Base-by-base conservation (phyloP, 2,113 vertebrate species). In the Sceloporus tristichus region DNA sequence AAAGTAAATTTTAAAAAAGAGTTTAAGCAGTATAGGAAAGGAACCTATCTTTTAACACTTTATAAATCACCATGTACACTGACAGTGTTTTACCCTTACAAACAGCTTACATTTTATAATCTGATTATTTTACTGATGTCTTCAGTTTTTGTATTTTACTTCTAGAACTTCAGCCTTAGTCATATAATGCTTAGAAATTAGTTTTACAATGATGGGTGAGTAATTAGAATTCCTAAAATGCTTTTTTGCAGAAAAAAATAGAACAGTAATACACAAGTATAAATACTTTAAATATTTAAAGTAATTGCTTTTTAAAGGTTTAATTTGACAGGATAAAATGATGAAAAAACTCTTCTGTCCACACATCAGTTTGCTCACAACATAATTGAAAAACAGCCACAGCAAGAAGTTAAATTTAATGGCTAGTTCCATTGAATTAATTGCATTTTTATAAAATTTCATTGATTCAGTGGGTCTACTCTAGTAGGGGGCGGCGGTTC, bases 181-280 rank as follows among this genome's bases (percentile, higher is more conserved):
- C n/a, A 59, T 42, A 70, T 59, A 86, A 68, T 79, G 38, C 34
- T 79, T 86, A 29, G 56, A 85, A 78, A 54, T 27, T 4, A n/a
- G 23, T n/a, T 10, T 87, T 80, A 73, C 25, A 38, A 23, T 42
- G 16, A 19, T 11, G 2, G 71, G 18, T 34, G 53, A 27, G 5
- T 42, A 62, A 5, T 48, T 62, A 89, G 5, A 29, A 42, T 83
- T 82, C 21, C 13, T 74, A n/a, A 84, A 6, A 6, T 86, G 68
- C 42, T 86, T 88, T 80, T 34, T 23, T 75, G 68, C 48, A n/a
- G 84, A 76, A 76, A 84, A 79, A 85, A 48, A 23, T 74, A 0
- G 4, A 42, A 70, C 25, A 80, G n/a, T 65, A 27, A 25, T 74
- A 34, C 34, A 34, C 34, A 34, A 34, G 23, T 27, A 29, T 25